Base-by-base conservation (phyloP, 2,888 invertebrate genomes). In the Tortricodes alternella region DNA sequence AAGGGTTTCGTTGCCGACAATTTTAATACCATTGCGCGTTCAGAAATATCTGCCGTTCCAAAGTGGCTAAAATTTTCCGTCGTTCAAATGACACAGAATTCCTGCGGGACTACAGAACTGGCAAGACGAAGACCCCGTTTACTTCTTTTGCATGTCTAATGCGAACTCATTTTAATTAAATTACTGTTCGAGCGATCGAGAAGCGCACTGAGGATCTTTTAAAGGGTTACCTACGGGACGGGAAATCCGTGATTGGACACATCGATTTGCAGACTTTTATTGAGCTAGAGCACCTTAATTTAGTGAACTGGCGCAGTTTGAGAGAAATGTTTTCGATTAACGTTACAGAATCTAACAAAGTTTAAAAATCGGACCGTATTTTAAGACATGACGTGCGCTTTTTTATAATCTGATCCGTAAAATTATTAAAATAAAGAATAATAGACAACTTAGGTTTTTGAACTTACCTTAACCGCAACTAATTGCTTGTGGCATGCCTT, bases 91-190 rank as follows among this genome's bases (percentile, higher is more conserved):
- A 74, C 71, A 71, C 51, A 53, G 48, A 68, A 68, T 66, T 74
- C 65, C 64, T 51, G 34, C 50, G 62, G 63, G 69, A 59, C 61
- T 57, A 57, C 59, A 62, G 59, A 63, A 67, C 64, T 61, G 62
- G 68, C 58, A 66, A 67, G 76, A 68, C 63, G 64, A 66, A 73
- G 64, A 73, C 78, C 67, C 63, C 71, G 68, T 80, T 79, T 76
- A 75, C 78, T 69, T 76, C 70, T 70, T 71, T 59, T 67, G 74
- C 71, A 74, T 79, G 70, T 70, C 66, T 75, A 80, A 84, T 76
- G 76, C 73, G 66, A 73, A 75, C 76, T 81, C 71, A 68, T 62
- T 80, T 81, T 86, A 85, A 87, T 88, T 83, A 80, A 85, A 85
- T 85, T 84, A 83, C 76, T 65, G 70, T 65, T 73, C 64, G 65